phyloP scores from a whole-genome alignment of 2,888 invertebrate genomes.

The Campoplex capitator region DNA sequence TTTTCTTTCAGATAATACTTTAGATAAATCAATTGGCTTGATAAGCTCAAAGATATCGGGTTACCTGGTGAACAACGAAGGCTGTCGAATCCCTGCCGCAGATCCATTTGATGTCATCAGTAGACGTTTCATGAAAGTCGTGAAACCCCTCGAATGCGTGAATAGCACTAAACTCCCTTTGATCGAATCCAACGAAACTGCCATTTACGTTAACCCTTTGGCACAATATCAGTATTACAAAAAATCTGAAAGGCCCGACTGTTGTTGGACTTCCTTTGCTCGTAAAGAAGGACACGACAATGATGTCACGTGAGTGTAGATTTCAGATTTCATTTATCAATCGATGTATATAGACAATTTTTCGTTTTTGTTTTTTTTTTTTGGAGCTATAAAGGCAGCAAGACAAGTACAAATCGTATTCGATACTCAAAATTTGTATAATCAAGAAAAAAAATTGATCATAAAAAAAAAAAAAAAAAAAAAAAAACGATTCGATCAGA shows the following conservation, averaged over 20 bases:
- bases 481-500: too few species aligned
- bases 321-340: too few species aligned
- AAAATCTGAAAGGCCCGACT: slow-evolving; percentile 85
- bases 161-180: slow-evolving; percentile 86
- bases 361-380: too few species aligned
- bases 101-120: slow-evolving; percentile 87
- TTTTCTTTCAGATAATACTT: slow-evolving; percentile 26
- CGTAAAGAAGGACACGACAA: slow-evolving; percentile 86
- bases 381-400: too few species aligned
- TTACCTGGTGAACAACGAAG: slow-evolving; percentile 87
- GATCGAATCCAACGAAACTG: slow-evolving; percentile 87
- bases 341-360: too few species aligned
- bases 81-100: slow-evolving; percentile 89
- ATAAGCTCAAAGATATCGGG: slow-evolving; percentile 71
- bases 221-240: slow-evolving; percentile 86
- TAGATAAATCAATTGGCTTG: slow-evolving; percentile 53
- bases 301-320: slow-evolving; percentile 81
- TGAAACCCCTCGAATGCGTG: slow-evolving; percentile 86
- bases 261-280: slow-evolving; percentile 88
- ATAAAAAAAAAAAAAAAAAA: too few species aligned
- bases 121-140: slow-evolving; percentile 86
- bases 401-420: too few species aligned
- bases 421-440: too few species aligned
- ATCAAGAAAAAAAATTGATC: too few species aligned
- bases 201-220: slow-evolving; percentile 86